Base-by-base conservation (phyloP, 1,140 invertebrate species). In the Macrocentrus cingulum region DNA sequence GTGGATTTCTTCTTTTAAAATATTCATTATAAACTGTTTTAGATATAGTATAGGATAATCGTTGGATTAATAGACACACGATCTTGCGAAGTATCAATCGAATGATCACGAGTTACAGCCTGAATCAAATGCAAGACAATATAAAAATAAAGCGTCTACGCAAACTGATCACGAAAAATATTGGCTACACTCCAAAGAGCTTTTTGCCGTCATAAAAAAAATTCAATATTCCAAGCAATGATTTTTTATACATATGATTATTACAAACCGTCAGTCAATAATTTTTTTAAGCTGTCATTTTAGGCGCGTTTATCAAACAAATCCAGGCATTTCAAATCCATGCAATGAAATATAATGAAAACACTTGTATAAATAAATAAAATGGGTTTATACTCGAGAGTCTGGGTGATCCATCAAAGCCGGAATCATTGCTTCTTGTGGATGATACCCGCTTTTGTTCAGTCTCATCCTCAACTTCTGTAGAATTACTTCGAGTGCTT, bases 321-420 rank as follows among this genome's bases (percentile, higher is more conserved):
- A n/a, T n/a, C n/a, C n/a, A n/a, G n/a, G n/a, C n/a, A n/a, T n/a
- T n/a, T n/a, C n/a, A n/a, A n/a, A n/a, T n/a, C n/a, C n/a, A n/a
- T n/a, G n/a, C n/a, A 39, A 39, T 3, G 11, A 3, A 39, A 39
- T 39, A 29, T 29, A 29, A 29, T 29, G 9, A 29, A 29, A 29
- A 9, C n/a, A 34, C 29, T 7, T 34, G 29, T 7, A 34, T 41
- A 25, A 29, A 48, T 56, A 22, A 54, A 53, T 55, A 45, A 32
- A 51, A 59, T 53, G 48, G 55, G 55, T 53, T 61, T 66, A 62
- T 76, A 76, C 74, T 76, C 45, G 70, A 75, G 45, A 80, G 70
- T 67, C 76, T 75, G 44, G 78, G 78, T 37, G 78, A 80, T 46
- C 78, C 77, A 58, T 80, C 78, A 63, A 80, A 79, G 49, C 78